Evolutionary conservation across 2,888 invertebrate genomes (phyloP).

Genomic region (Ormyrus labotus): DNA sequence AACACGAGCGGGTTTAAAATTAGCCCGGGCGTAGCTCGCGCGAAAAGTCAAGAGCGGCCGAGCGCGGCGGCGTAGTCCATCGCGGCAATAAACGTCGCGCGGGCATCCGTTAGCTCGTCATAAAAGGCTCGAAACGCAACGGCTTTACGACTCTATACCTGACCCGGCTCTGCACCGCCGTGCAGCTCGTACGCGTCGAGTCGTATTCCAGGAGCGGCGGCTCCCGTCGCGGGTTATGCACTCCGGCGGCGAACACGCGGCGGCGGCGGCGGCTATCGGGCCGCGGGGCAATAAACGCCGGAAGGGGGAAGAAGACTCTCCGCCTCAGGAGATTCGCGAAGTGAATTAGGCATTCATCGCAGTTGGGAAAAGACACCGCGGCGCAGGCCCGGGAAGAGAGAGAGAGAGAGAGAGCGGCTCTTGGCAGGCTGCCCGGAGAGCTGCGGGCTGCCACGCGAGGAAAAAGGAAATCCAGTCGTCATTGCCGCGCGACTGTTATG

Average conservation of each 20-base stretch:
- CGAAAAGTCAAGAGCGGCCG: too few species aligned
- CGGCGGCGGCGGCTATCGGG: too few species aligned
- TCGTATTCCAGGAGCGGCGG: not conserved
- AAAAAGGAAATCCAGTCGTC: slow-evolving; percentile 2
- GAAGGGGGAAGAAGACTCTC: slow-evolving; percentile 23
- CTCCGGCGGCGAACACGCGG: not conserved
- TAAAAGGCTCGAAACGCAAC: slow-evolving; percentile 26
- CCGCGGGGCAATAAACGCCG: slow-evolving; percentile 19
- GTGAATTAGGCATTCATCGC: slow-evolving; percentile 50
- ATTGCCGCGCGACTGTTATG: not conserved
- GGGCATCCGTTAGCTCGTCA: slow-evolving; percentile 31
- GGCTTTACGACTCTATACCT: slow-evolving; percentile 4
- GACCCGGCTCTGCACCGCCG: not conserved
- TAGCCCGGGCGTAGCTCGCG: not conserved
- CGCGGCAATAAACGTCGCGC: slow-evolving; percentile 30
- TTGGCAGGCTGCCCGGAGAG: not conserved
- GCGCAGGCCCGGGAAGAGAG: slow-evolving; percentile 19
- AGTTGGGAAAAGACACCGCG: not conserved
- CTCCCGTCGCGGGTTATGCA: not conserved
- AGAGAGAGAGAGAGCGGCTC: not conserved
- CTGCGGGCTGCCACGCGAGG: not conserved
- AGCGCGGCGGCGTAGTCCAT: not conserved
- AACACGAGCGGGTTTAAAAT: not conserved
- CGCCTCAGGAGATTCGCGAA: not conserved
- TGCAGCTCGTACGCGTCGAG: not conserved